A percentile compares a stretch with the other conserved stretches of the same genome.
phyloP scores from a whole-genome alignment of 1,140 invertebrate species.

The Branchinecta lynchi region DNA sequence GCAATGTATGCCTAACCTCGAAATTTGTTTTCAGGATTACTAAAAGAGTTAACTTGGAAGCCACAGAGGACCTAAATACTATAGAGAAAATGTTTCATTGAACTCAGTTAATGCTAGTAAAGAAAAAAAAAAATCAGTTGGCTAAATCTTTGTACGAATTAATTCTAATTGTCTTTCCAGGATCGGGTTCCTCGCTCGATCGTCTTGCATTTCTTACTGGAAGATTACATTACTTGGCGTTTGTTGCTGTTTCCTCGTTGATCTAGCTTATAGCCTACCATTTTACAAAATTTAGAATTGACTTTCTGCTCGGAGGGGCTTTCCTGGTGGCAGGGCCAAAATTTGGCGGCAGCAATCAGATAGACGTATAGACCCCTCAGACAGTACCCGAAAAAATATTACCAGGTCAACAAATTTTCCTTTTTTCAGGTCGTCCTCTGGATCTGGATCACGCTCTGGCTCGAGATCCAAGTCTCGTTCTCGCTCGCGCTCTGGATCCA shows the following conservation, averaged over 20 bases:
- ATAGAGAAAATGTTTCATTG: no score
- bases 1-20: no score
- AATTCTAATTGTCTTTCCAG: no score
- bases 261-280: background rate
- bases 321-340: background rate
- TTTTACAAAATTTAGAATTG: background rate
- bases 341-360: background rate
- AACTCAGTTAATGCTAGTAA: no score
- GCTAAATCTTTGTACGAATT: no score
- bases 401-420: constrained; percentile 3
- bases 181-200: no score
- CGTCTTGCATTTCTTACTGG: no score
- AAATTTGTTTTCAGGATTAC: no score
- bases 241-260: background rate
- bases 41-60: no score
- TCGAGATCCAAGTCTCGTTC: constrained; percentile 27
- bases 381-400: constrained; percentile 16
- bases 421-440: constrained; percentile 28
- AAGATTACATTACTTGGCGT: no score
- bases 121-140: no score
- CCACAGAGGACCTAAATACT: no score
- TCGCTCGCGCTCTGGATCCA: constrained; percentile 30
- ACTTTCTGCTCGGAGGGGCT: background rate
- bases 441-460: constrained; percentile 25
- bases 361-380: background rate